Conservation (phyloP, 1,140 invertebrate species). For the Latrodectus geometricus region DNA sequence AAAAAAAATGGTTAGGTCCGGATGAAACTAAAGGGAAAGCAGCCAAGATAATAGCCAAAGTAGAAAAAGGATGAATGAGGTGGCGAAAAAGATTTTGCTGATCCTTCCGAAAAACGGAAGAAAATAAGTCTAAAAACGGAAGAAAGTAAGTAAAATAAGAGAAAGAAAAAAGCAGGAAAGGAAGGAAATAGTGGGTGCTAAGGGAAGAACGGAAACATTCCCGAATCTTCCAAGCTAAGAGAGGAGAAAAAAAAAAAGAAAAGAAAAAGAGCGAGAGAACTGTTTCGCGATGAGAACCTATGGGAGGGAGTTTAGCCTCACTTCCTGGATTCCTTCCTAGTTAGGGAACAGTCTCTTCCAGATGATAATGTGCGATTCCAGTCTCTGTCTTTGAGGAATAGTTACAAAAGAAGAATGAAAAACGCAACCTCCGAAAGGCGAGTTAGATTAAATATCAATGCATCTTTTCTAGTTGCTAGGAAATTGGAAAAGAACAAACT, state of each 20-base stretch:
- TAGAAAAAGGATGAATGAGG: constrained; percentile 30
- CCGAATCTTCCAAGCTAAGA: constrained; percentile 14
- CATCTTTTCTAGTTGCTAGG: constrained; percentile 23
- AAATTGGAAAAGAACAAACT: not conserved
- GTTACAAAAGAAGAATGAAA: constrained; percentile 13
- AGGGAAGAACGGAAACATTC: constrained; percentile 51
- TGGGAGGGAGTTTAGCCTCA: constrained; percentile 28
- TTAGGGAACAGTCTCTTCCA: constrained; percentile 30
- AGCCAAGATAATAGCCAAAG: constrained; percentile 43
- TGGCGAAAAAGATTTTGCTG: constrained; percentile 54
- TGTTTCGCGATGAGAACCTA: constrained; percentile 26
- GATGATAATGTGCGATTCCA: constrained; percentile 50
- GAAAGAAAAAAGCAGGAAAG: constrained; percentile 15
- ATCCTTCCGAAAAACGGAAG: constrained; percentile 49
- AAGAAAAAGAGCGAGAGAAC: not conserved
- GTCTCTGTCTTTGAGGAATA: constrained; percentile 4
- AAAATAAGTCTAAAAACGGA: constrained; percentile 39
- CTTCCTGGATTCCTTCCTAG: constrained; percentile 51
- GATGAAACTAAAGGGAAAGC: constrained; percentile 43
- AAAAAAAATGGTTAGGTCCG: constrained; percentile 18
- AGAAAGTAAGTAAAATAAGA: not conserved
- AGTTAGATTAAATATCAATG: not conserved
- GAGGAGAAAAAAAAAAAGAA: too few species aligned
- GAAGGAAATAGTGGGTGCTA: constrained; percentile 56
- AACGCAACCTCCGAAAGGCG: not conserved